Evolutionary conservation across 2,113 vertebrate genomes (phyloP).

Genomic region (Elephantulus edwardii): DNA sequence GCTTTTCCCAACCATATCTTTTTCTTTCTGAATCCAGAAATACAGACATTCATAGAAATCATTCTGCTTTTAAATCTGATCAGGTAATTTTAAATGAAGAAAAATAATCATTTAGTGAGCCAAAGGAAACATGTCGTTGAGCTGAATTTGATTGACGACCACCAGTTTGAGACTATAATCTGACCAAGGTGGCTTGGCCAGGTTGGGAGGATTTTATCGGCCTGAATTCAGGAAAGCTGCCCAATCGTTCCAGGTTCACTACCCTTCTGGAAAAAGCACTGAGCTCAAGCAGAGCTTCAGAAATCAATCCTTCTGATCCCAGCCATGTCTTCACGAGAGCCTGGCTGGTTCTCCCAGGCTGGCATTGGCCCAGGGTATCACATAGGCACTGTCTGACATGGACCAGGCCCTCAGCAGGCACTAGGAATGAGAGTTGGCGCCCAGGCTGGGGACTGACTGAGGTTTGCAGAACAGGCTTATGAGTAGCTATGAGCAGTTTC

Average conservation of each 20-base stretch:
- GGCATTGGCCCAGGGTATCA: not conserved
- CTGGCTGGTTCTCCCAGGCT: not conserved
- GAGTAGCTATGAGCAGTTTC: not conserved
- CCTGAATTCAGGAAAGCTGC: not conserved
- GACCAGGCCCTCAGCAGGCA: not conserved
- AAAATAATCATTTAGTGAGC: not conserved
- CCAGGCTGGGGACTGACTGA: not conserved
- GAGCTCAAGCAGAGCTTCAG: not conserved
- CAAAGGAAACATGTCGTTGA: not conserved
- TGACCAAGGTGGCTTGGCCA: not conserved
- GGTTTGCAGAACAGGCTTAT: not conserved
- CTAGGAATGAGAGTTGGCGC: not conserved
- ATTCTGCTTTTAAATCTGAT: not conserved
- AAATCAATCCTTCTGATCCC: not conserved
- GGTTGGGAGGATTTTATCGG: not conserved
- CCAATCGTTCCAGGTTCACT: not conserved
- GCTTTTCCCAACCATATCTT: not conserved
- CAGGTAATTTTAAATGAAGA: not conserved
- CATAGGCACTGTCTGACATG: conserved; percentile 40
- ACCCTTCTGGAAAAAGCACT: conserved; percentile 28
- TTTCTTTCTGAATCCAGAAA: not conserved
- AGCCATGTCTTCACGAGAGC: not conserved
- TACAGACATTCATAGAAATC: not conserved
- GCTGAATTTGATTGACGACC: not conserved
- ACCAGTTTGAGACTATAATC: not conserved